Evolutionary conservation across 2,888 invertebrate genomes (phyloP), one percentile per base, ranked within the genome.

Genomic region (Macaria liturata): DNA sequence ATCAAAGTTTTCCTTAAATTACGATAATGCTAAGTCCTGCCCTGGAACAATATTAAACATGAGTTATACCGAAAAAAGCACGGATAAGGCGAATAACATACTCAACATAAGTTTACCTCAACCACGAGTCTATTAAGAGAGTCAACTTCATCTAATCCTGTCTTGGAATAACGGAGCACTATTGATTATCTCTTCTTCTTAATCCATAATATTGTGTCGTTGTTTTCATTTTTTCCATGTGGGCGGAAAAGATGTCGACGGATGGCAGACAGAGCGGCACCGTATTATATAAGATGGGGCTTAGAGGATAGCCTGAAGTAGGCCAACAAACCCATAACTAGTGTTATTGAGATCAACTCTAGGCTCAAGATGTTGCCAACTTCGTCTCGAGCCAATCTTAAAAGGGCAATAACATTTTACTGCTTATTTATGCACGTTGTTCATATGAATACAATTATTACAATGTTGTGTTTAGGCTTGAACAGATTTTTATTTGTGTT

Each of bases 211-310:
- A 20, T 7, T 37, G 34, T 37, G 5, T 37, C 34, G 42, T 42
- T 34, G 45, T 49, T 49, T 66, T 48, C 57, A 53, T 61, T 62
- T 66, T 39, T 66, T 51, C 42, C 64, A 54, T 64, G 67, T 68
- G 61, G 63, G 66, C 57, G 68, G 56, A 64, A 59, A 66, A 64
- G 66, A 69, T 69, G 69, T 68, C 59, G 71, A 54, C 66, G 61
- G 69, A 69, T 68, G 68, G 75, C 72, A 87, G 86, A 86, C 86
- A 72, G 66, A 62, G 64, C 62, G 86, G 81, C 86, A 75, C 85
- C 86, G 68, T 64, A 66, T 80, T 82, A 75, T 65, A 66, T 72
- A 71, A 75, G 65, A 60, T 60, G 58, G 57, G 61, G 58, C 64
- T 59, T 57, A 60, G 56, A 70, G 67, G 61, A 70, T 67, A 74